Conservation (phyloP, 1,140 invertebrate species). For the Hyles vespertilio region DNA sequence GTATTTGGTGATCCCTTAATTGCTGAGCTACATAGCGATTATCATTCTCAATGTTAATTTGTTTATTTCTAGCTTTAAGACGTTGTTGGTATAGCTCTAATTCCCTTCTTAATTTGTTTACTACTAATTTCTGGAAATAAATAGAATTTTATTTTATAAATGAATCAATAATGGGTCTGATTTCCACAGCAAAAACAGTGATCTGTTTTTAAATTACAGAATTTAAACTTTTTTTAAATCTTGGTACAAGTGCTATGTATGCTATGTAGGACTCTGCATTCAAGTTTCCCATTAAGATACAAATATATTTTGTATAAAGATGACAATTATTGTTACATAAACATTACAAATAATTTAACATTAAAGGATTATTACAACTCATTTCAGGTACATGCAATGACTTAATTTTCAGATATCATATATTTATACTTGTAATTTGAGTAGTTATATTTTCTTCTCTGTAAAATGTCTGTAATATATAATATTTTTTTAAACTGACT, state of each 20-base stretch:
- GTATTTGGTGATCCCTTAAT: constrained; percentile 64
- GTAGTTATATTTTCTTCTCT: no score
- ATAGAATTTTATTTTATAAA: constrained; percentile 7
- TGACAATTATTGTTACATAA: no score
- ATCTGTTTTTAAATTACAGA: neutral
- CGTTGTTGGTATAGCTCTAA: constrained; percentile 67
- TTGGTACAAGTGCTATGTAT: neutral
- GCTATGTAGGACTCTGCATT: no score
- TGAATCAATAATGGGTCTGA: neutral
- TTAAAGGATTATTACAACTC: no score
- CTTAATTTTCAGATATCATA: no score
- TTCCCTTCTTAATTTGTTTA: constrained; percentile 64
- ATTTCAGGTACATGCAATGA: no score
- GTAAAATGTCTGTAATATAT: no score
- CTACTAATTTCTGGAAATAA: constrained; percentile 64
- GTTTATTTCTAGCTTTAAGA: constrained; percentile 63
- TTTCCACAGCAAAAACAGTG: neutral
- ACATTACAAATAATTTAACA: no score
- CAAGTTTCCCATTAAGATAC: no score
- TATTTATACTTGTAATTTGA: no score
- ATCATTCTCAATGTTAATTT: constrained; percentile 66
- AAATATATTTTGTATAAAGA: no score
- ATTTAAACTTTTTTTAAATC: neutral
- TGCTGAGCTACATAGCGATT: constrained; percentile 70
- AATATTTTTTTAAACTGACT: no score